phyloP scores from a whole-genome alignment of 2,797 vertebrate species.

The Selene dorsalis region DNA sequence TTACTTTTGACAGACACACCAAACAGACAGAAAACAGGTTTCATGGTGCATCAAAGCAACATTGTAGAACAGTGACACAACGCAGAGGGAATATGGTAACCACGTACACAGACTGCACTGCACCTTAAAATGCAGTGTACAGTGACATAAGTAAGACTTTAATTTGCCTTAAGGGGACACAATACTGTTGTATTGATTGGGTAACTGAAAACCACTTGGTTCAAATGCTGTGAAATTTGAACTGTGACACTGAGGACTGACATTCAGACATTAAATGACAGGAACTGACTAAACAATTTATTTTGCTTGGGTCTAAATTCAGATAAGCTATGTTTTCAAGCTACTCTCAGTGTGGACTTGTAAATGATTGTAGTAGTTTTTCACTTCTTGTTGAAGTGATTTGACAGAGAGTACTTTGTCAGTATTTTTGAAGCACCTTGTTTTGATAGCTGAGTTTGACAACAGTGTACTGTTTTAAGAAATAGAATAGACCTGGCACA shows the following conservation, averaged over 20 bases:
- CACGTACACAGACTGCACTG: constrained; percentile 96
- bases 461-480: constrained; percentile 27
- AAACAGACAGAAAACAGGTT: constrained; percentile 88
- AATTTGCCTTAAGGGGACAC: constrained; percentile 44
- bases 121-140: constrained; percentile 71
- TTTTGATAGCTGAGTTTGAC: constrained; percentile 22
- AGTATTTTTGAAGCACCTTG: constrained; percentile 57
- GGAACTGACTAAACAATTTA: constrained; percentile 33
- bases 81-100: constrained; percentile 98
- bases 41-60: constrained; percentile 90
- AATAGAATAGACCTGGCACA: constrained; percentile 29
- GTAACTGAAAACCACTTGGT: constrained; percentile 45
- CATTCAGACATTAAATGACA: constrained; percentile 20
- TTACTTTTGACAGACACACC: constrained; percentile 88
- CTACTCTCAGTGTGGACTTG: constrained; percentile 26
- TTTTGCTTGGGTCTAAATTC: constrained; percentile 19
- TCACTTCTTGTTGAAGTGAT: constrained; percentile 38
- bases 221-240: constrained; percentile 58
- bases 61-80: constrained; percentile 96
- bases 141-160: background rate
- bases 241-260: constrained; percentile 20
- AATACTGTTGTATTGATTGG: constrained; percentile 42
- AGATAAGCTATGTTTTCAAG: constrained; percentile 37
- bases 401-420: constrained; percentile 38
- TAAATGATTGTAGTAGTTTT: constrained; percentile 48